Evolutionary conservation across 2,797 vertebrate species (phyloP), one percentile per base, ranked within the genome.

Genomic region (Cephalopachus bancanus): DNA sequence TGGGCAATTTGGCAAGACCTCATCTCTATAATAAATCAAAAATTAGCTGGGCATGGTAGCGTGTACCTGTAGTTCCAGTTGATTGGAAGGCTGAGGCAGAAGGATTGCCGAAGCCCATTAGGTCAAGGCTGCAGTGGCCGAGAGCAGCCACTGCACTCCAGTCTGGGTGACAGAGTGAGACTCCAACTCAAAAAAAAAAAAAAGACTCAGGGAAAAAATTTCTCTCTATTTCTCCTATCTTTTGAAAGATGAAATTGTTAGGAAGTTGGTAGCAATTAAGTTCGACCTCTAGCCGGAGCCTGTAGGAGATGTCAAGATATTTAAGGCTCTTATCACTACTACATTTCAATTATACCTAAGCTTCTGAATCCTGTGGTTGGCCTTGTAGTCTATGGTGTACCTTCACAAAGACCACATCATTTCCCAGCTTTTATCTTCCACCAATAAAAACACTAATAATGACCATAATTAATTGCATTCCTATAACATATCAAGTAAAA

Each of bases 401-500:
- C 33, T 83, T 86, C 53, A 83, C 8, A 44, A 90, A 90, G 22
- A 62, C 5, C 24, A 92, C 15, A 28, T 65, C 20, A 55, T 22
- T 79, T 37, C 59, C 49, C 12, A 75, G 62, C 28, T 78, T 84
- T 75, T 59, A 8, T 26, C 37, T 55, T 62, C 14, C 10, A 8
- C 57, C 51, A 64, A n/a, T 44, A 85, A 64, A 7, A 87, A 75
- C 9, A 51, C 65, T 76, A 72, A 67, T 16, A 71, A 87, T 2
- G 14, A 44, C 16, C 49, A 51, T n/a, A 76, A 87, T 30, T 62
- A 65, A 64, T 3, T 95, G 20, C 59, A 78, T 84, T 86, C 55
- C 22, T 89, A 49, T 74, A 55, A 76, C 20, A 7, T 74, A 11
- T 22, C 62, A 81, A 55, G 19, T 89, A 76, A 96, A 95, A 84